These are phyloP conservation scores for Anguilla pacifica DNA, from an alignment of 2,797 vertebrate genomes.

Conservation along the genomic window DNA sequence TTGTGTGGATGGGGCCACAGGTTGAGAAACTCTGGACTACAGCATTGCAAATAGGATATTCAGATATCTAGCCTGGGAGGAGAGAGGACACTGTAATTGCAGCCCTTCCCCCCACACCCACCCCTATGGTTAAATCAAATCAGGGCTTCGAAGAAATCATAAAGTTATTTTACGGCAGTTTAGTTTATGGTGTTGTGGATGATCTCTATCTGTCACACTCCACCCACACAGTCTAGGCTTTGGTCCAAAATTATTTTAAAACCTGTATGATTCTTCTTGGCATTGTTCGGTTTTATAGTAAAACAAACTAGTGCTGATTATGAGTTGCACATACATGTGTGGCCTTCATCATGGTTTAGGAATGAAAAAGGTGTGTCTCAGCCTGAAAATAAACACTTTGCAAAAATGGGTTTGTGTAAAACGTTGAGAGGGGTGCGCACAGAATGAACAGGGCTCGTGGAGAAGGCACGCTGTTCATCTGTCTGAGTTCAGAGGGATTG, in stretches of 20 bases:
- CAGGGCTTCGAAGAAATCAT: background rate
- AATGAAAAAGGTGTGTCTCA: background rate
- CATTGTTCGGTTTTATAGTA: slow-evolving; percentile 18
- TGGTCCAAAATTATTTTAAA: background rate
- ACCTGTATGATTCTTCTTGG: background rate
- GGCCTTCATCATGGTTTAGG: background rate
- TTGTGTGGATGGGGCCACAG: too few relatives aligned
- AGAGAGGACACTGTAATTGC: background rate
- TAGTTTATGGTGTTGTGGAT: background rate
- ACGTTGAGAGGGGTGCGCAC: too few relatives aligned
- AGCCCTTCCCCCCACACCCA: background rate
- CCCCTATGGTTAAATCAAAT: background rate
- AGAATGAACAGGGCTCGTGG: too few relatives aligned
- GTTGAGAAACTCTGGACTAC: too few relatives aligned
- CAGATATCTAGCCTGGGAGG: too few relatives aligned
- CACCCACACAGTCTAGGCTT: background rate
- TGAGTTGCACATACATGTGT: background rate
- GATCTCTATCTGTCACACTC: background rate
- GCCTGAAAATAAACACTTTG: background rate
- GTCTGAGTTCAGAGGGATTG: background rate
- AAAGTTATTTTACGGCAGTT: background rate
- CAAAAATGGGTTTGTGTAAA: too few relatives aligned
- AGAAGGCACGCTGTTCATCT: background rate
- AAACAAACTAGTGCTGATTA: slow-evolving; percentile 5
- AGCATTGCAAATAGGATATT: too few relatives aligned